Evolutionary conservation across 2,113 vertebrate genomes (phyloP).

Genomic region (Anthoscopus minutus): DNA sequence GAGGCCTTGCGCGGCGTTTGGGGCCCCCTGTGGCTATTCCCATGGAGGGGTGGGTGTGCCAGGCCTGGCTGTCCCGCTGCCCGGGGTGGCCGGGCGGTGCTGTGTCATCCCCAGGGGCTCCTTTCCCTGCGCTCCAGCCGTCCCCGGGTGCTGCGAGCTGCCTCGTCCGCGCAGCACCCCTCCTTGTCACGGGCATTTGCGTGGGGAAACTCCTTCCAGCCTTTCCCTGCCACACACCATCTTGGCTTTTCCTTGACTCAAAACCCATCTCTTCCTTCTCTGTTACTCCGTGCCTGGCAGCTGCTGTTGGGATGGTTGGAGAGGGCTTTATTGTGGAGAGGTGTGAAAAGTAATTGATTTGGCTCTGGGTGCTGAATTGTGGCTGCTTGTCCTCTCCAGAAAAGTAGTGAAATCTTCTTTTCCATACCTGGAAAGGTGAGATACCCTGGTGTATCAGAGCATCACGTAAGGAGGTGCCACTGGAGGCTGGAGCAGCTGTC

Average conservation of each 20-base stretch:
- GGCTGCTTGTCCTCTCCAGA: neutral
- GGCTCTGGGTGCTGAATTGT: neutral
- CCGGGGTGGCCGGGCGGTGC: neutral
- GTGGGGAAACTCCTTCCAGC: neutral
- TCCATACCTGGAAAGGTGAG: too few species aligned
- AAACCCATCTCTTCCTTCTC: neutral
- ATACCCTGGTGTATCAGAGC: neutral
- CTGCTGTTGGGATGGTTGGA: neutral
- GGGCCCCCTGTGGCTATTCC: neutral
- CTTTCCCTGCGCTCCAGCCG: fast-evolving
- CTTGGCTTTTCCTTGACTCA: neutral
- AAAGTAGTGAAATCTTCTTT: neutral
- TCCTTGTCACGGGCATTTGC: too few species aligned
- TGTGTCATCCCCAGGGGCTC: neutral
- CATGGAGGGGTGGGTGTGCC: fast-evolving
- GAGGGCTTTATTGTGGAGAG: neutral
- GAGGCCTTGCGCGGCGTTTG: neutral
- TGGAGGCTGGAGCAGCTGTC: neutral
- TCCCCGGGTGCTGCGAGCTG: fast-evolving
- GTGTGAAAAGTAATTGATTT: neutral
- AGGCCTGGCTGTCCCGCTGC: neutral
- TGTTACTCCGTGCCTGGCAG: neutral
- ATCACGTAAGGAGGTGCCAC: fast-evolving
- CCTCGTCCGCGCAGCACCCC: fast-evolving
- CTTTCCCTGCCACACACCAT: neutral